Evolutionary conservation across 2,888 invertebrate genomes (phyloP).

Genomic region (Platycheirus albimanus): DNA sequence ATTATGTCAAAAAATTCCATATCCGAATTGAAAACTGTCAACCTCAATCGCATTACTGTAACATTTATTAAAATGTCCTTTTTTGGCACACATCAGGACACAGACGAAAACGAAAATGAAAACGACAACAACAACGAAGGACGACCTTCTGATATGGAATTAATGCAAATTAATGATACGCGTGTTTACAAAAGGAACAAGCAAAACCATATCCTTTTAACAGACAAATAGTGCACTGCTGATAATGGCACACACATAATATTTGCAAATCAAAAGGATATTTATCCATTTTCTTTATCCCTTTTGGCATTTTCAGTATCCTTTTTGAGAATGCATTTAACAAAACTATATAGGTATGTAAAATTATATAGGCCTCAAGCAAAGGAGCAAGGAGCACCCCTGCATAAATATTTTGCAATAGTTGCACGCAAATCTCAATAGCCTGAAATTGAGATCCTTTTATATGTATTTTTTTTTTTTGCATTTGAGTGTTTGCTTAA

Average conservation of each 20-base stretch:
- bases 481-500: slow-evolving; percentile 69
- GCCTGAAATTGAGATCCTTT: slow-evolving; percentile 73
- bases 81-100: slow-evolving; percentile 44
- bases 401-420: slow-evolving; percentile 70
- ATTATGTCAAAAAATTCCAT: slow-evolving; percentile 73
- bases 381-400: slow-evolving; percentile 46
- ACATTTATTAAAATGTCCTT: slow-evolving; percentile 72
- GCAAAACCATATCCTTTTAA: slow-evolving; percentile 46
- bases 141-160: slow-evolving; percentile 81
- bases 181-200: slow-evolving; percentile 66
- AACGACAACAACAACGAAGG: too few relatives aligned
- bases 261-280: slow-evolving; percentile 37
- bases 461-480: slow-evolving; percentile 29
- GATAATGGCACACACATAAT: slow-evolving; percentile 49
- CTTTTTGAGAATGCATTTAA: slow-evolving; percentile 16
- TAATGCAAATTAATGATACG: slow-evolving; percentile 83
- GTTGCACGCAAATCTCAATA: slow-evolving; percentile 72
- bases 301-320: neutral
- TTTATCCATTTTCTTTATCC: slow-evolving; percentile 4
- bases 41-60: slow-evolving; percentile 71
- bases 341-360: neutral
- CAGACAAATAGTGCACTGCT: slow-evolving; percentile 59
- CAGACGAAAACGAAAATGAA: too few relatives aligned
- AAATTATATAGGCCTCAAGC: neutral
- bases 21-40: slow-evolving; percentile 73